Conservation (phyloP, 2,113 vertebrate species). For the Zosterops borbonicus region DNA sequence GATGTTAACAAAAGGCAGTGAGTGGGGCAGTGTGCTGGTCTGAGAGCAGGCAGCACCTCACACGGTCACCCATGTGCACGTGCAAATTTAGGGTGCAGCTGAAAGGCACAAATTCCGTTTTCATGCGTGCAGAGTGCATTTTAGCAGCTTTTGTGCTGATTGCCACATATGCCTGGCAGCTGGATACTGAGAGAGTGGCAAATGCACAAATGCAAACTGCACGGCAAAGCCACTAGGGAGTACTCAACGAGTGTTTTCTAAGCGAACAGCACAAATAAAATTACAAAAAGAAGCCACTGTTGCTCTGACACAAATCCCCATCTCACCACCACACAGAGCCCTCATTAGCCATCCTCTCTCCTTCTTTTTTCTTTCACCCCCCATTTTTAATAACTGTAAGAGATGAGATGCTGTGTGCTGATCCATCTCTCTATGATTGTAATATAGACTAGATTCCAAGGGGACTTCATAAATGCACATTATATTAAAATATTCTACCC, state of each 20-base stretch:
- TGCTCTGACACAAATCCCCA: neutral
- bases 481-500: constrained; percentile 6
- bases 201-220: neutral
- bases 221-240: neutral
- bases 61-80: accelerated
- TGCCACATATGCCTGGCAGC: constrained; percentile 22
- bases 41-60: neutral
- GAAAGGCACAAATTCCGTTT: neutral
- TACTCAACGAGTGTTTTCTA: neutral
- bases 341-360: neutral
- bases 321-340: neutral
- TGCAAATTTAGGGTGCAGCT: neutral
- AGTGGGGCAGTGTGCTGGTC: neutral
- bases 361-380: neutral
- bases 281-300: neutral
- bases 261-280: constrained; percentile 10
- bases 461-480: neutral
- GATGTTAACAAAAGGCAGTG: neutral
- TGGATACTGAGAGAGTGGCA: neutral
- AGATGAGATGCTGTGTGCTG: neutral
- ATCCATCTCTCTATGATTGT: neutral
- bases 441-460: neutral
- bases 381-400: neutral
- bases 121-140: neutral
- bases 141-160: neutral